Evolutionary conservation across 2,113 vertebrate genomes (phyloP), one percentile per base, ranked within the genome.

Genomic region (Scomber japonicus): DNA sequence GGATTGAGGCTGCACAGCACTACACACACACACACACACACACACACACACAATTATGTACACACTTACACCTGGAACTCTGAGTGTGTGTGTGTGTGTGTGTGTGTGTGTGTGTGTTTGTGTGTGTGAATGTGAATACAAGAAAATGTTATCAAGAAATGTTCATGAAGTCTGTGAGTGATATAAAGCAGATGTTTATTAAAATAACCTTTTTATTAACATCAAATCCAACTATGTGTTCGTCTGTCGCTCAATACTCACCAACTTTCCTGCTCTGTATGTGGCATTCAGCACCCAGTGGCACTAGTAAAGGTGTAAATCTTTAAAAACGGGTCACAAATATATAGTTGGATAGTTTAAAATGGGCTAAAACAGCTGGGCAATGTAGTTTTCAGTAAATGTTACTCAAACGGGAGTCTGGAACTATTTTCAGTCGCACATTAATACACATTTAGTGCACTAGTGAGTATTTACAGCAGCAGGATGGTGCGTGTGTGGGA

Each of bases 1-100:
- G 78, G 87, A 93, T 75, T 84, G 83, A 78, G 45, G 54, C 86
- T 80, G 60, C 76, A 54, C 40, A 40, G 57, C 75, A 63, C 78
- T 65, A 57, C 76, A 69, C 75, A 63, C 77, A 75, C 67, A 82
- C 65, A 82, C 27, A 71, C 31, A 55, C 51, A 63, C 56, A 48
- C 75, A 68, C 59, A 85, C 72, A n/a, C 54, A 64, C 67, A 66
- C 21, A 40, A 40, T 40, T 40, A 40, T 9, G 4, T 8, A 60
- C 62, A 64, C 59, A 71, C 62, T 59, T 13, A 71, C 71, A 87
- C 81, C 80, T 88, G 85, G 72, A 84, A 77, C 72, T 75, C 69
- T 13, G 56, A 14, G 61, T 70, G 74, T 64, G 49, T 74, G 62
- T 62, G 44, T 0, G 17, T 57, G 44, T 78, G 60, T 31, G 11